phyloP scores from a whole-genome alignment of 2,888 invertebrate genomes.

The Pachydiplax longipennis region DNA sequence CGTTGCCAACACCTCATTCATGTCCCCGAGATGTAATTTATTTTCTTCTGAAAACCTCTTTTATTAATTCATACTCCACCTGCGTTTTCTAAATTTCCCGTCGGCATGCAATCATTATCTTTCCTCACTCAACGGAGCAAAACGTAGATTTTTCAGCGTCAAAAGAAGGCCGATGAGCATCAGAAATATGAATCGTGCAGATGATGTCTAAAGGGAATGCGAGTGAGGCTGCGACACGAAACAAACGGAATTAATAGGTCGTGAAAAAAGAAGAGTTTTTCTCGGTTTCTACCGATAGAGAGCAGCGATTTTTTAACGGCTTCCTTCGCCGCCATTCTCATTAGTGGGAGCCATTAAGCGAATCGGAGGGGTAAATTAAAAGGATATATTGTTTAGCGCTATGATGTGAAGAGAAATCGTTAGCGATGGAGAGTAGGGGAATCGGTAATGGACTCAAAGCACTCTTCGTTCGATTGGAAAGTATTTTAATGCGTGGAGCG shows the following conservation, averaged over 20 bases:
- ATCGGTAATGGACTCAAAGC: neutral
- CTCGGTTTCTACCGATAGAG: neutral
- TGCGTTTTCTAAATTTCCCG: too few relatives aligned
- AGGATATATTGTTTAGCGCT: neutral
- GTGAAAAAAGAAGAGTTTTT: neutral
- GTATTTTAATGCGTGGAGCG: neutral
- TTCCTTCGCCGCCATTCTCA: neutral
- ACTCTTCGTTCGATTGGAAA: neutral
- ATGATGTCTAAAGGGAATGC: too few relatives aligned
- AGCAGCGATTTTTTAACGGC: neutral
- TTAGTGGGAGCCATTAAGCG: neutral
- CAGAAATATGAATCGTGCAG: too few relatives aligned
- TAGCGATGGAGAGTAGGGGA: neutral
- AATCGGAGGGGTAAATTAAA: neutral
- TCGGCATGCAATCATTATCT: too few relatives aligned
- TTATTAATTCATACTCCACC: too few relatives aligned
- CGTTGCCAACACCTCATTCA: too few relatives aligned
- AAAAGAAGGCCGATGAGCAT: too few relatives aligned
- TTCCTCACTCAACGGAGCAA: too few relatives aligned
- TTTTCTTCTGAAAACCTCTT: too few relatives aligned
- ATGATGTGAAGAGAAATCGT: neutral
- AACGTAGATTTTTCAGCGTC: too few relatives aligned
- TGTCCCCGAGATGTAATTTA: too few relatives aligned
- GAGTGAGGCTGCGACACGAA: neutral
- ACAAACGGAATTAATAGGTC: neutral